Base-by-base conservation (phyloP, 2,113 vertebrate species). In the Rhabdornis inornatus region DNA sequence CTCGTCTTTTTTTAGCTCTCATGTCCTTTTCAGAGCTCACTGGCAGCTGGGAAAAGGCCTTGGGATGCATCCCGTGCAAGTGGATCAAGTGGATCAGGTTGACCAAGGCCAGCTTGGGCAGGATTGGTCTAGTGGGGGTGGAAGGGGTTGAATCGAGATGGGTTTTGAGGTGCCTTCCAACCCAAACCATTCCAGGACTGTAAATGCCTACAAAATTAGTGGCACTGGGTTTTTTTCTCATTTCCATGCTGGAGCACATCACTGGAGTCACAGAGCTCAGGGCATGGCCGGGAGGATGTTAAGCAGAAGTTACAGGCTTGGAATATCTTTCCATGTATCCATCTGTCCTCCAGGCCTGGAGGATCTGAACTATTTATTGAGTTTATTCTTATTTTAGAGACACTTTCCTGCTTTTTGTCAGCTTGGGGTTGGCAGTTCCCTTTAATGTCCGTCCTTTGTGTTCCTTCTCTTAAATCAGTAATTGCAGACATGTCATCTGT, bases 61-160 rank as follows among this genome's bases (percentile, higher is more conserved):
- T 56, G 59, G 68, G 33, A 30, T 59, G 15, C n/a, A 31, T 28
- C 27, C 44, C 0, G 0, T 27, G n/a, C n/a, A n/a, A n/a, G n/a
- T n/a, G 28, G 9, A 20, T 49, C 4, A 5, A 10, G 21, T 27
- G 44, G 60, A 35, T 88, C 27, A 20, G 72, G 40, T 23, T 40
- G 63, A 23, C 42, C 52, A 12, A 60, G 33, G 37, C 33, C 60
- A 66, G 33, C 22, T 52, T 59, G 69, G 44, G 53, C 33, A 63
- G 50, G 57, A 49, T 42, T 71, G 35, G 11, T 37, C 5, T 23
- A 7, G 12, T 49, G 50, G 20, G 31, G 66, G 18, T 50, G 52
- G 44, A 37, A 50, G 27, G 35, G 27, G 7, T 19, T 72, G 76
- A 50, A 72, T 65, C 0, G 4, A 50, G 23, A 16, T 24, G 31